Percentiles rank a stretch among this genome's conserved stretches.
Evolutionary conservation across 2,797 vertebrate species (phyloP).

Genomic region (Miichthys miiuy): DNA sequence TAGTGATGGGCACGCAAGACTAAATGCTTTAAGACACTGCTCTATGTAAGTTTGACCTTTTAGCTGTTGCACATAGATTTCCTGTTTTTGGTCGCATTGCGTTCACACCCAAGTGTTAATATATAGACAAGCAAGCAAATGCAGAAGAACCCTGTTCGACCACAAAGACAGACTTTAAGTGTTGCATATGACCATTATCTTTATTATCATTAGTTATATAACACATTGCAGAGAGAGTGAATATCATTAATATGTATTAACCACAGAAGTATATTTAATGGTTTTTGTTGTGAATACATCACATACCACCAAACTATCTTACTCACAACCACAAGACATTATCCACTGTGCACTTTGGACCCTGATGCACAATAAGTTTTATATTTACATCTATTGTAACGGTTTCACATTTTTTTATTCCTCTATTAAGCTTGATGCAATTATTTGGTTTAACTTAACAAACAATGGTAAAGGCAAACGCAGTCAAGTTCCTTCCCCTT

Average conservation of each 20-base stretch:
- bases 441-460: not conserved
- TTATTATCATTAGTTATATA: not conserved
- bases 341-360: too few species aligned
- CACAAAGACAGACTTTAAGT: slow-evolving; percentile 10
- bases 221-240: not conserved
- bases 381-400: too few species aligned
- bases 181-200: not conserved
- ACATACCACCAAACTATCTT: not conserved
- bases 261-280: not conserved
- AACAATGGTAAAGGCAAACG: not conserved
- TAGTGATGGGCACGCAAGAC: not conserved
- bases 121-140: slow-evolving; percentile 15
- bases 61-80: slow-evolving; percentile 6
- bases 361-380: too few species aligned
- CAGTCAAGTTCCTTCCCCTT: not conserved
- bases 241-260: not conserved
- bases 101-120: not conserved
- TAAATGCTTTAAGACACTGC: not conserved
- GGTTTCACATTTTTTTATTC: too few species aligned
- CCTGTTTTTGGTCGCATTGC: slow-evolving; percentile 22
- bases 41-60: not conserved
- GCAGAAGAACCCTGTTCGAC: not conserved
- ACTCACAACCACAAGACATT: not conserved
- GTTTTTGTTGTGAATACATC: not conserved
- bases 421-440: too few species aligned